Conservation (phyloP, 2,888 invertebrate species). For the Criorhina ranunculi region DNA sequence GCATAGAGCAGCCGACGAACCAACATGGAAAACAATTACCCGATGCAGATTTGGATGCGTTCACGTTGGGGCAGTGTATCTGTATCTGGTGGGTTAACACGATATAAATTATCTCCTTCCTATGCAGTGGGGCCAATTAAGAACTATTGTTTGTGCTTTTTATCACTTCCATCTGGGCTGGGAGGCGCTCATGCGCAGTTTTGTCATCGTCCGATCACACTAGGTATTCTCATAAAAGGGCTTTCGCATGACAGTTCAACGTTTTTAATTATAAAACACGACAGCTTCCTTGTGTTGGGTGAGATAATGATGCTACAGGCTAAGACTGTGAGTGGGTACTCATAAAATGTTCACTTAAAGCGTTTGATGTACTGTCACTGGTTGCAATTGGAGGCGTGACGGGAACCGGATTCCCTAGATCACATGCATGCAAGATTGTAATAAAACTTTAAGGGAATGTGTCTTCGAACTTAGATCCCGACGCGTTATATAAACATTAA, state of each 20-base stretch:
- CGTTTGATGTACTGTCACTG: constrained; percentile 34
- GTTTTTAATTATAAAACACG: constrained; percentile 46
- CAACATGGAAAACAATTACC: constrained; percentile 63
- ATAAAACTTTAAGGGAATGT: no score
- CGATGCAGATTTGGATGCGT: constrained; percentile 70
- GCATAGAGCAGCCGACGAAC: neutral
- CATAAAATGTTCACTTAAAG: constrained; percentile 30
- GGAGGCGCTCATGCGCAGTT: constrained; percentile 35
- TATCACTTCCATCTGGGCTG: constrained; percentile 46
- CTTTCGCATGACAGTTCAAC: constrained; percentile 53
- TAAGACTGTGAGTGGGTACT: constrained; percentile 17
- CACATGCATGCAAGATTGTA: constrained; percentile 5
- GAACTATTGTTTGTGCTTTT: constrained; percentile 61
- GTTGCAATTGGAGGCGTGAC: constrained; percentile 9
- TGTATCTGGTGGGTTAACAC: constrained; percentile 44
- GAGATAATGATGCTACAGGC: constrained; percentile 19
- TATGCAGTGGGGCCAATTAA: constrained; percentile 58
- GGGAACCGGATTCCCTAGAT: constrained; percentile 16
- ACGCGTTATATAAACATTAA: no score
- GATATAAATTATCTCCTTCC: constrained; percentile 54
- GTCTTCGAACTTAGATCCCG: no score
- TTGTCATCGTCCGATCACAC: constrained; percentile 43
- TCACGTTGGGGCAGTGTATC: constrained; percentile 16
- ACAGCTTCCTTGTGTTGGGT: constrained; percentile 18
- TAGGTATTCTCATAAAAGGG: constrained; percentile 49